Percentiles rank a stretch among this genome's conserved stretches.
Conservation (phyloP, 2,888 invertebrate genomes). For the Artemia sinica region DNA sequence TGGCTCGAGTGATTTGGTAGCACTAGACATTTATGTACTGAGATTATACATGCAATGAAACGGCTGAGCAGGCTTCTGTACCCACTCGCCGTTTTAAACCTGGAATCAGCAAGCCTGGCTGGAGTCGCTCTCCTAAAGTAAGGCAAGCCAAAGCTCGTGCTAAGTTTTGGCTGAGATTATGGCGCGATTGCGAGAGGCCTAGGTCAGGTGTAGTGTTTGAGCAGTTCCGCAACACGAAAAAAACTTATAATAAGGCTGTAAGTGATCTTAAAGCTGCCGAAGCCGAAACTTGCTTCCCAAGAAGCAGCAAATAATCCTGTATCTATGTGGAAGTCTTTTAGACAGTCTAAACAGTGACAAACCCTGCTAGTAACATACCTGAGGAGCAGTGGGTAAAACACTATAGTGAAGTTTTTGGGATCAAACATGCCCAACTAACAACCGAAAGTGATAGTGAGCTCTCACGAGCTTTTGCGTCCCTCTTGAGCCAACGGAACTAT, state of each 20-base stretch:
- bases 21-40: background rate
- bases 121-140: background rate
- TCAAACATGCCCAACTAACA: background rate
- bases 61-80: conserved; percentile 1
- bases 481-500: background rate
- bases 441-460: background rate
- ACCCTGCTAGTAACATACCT: background rate
- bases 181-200: conserved; percentile 7
- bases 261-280: background rate
- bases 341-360: conserved; percentile 1
- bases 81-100: conserved; percentile 1
- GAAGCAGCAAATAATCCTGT: background rate
- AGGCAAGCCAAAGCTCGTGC: conserved; percentile 10
- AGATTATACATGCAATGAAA: conserved; percentile 1
- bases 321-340: conserved; percentile 1
- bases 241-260: background rate
- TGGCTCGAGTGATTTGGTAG: background rate
- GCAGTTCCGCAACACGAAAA: conserved; percentile 1
- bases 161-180: conserved; percentile 3
- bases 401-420: background rate
- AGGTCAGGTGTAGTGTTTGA: background rate
- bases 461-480: background rate
- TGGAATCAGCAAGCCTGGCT: conserved; percentile 10
- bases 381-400: conserved; percentile 7
- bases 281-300: background rate